Base-by-base conservation (phyloP, 1,140 invertebrate genomes). In the Drosophila guanche region DNA sequence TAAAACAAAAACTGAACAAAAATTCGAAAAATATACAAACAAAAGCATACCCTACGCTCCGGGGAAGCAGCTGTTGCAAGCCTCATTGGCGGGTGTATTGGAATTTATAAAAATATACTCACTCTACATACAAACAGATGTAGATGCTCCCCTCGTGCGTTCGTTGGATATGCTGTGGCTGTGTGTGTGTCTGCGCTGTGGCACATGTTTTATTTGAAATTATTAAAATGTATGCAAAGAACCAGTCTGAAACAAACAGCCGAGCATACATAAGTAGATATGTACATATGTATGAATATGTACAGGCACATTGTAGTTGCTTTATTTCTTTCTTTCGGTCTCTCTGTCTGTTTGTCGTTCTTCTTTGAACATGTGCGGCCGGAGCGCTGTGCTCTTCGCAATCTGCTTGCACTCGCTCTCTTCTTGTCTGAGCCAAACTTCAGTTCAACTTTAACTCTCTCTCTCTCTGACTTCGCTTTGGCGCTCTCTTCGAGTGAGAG, bases 61-160 rank as follows among this genome's bases (percentile, higher is more conserved):
- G 56, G 79, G 79, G 45, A 74, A 69, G 79, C 69, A 78, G 79
- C 57, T 68, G 74, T 40, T 45, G 51, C 29, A n/a, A 14, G 23
- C 16, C 40, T 33, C 48, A 22, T 25, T 59, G 63, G 55, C 63
- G 63, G 56, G 46, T 40, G 51, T 57, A 78, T 46, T 14, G 40
- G 48, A 61, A 73, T 68, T 79, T 83, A 75, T 79, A 84, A 84
- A 79, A 73, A 79, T 74, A 74, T 57, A 79, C 66, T 10, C 33
- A 37, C 10, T 48, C 3, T 22, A 55, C n/a, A 45, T 29, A 27
- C 25, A 43, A 16, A 22, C 58, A 73, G 7, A 57, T 55, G 25
- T 55, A 59, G 37, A 37, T 45, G 5, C 22, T 50, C 20, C 29
- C 33, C 47, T 54, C 27, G 25, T 72, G 56, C 16, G 33, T 22